Evolutionary conservation across 2,113 vertebrate genomes (phyloP).

Genomic region (Galbula dea): DNA sequence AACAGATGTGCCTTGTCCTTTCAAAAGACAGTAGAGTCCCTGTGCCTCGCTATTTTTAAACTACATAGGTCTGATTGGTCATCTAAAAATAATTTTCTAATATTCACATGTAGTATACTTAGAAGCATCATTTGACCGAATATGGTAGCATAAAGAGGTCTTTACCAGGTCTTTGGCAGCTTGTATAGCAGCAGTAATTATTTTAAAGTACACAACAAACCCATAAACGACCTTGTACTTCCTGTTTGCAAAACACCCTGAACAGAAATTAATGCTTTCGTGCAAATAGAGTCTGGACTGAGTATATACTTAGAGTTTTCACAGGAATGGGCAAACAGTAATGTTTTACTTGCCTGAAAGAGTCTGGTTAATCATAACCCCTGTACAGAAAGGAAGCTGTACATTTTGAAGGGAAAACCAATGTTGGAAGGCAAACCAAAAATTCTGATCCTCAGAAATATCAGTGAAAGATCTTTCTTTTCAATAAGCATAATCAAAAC

Average conservation of each 20-base stretch:
- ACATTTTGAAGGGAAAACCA: background rate
- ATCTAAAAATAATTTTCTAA: constrained; percentile 46
- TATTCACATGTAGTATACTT: background rate
- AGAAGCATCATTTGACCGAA: constrained; percentile 9
- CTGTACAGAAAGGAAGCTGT: background rate
- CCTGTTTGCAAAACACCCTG: constrained; percentile 30
- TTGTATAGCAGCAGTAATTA: background rate
- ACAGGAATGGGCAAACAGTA: background rate
- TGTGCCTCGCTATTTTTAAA: constrained; percentile 35
- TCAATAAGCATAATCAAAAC: background rate
- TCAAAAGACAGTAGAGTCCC: background rate
- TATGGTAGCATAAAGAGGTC: background rate
- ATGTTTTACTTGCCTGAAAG: background rate
- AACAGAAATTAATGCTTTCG: background rate
- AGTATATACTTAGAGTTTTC: background rate
- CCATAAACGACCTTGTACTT: background rate
- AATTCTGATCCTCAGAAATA: background rate
- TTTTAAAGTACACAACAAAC: background rate
- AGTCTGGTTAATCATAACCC: background rate
- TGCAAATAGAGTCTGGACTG: background rate
- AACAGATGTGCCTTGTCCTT: constrained; percentile 11
- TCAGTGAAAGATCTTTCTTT: background rate
- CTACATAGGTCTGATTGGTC: background rate
- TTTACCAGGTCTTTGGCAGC: background rate
- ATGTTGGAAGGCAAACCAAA: background rate